Base-by-base conservation (phyloP, 2,797 vertebrate species). In the Alca torda region DNA sequence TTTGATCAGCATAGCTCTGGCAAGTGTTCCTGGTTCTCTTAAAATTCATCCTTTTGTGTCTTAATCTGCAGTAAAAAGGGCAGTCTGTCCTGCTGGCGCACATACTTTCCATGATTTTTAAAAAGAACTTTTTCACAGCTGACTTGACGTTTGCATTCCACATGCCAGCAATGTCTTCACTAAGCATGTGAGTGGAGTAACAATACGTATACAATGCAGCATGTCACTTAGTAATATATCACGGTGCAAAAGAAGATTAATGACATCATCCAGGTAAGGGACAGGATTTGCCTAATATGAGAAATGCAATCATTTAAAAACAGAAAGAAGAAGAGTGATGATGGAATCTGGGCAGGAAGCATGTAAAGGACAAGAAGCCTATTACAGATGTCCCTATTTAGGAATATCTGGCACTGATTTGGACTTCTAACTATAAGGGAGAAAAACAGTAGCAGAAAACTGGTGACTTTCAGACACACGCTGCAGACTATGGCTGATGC, bases 181-280 rank as follows among this genome's bases (percentile, higher is more conserved):
- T 77, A 94, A 85, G 92, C 3, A 0, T 97, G 97, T 96, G 97
- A 97, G 96, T 83, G 30, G 97, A 86, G 95, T 97, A 96, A 93
- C 95, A 97, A 97, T 95, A 96, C 17, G 14, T 82, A 73, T 35
- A 96, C 89, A 90, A 93, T 89, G 87, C 91, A 92, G 80, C 35
- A 84, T 97, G 97, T 97, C 97, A 96, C 87, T 95, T 93, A 88
- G 95, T 73, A 96, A 97, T 97, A 79, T 50, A 97, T 97, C 97
- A 97, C 76, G 75, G 96, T 91, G 96, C 63, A 95, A 97, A 97
- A 97, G 85, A 97, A 97, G 97, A 97, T 97, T 97, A 97, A 97
- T 96, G 95, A 96, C 97, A 97, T 97, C 96, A 97, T 90, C 93
- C 94, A 96, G 73, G 95, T 97, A 95, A 95, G 87, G 83, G 93